phyloP scores from a whole-genome alignment of 2,797 vertebrate genomes.

The Antrozous pallidus region DNA sequence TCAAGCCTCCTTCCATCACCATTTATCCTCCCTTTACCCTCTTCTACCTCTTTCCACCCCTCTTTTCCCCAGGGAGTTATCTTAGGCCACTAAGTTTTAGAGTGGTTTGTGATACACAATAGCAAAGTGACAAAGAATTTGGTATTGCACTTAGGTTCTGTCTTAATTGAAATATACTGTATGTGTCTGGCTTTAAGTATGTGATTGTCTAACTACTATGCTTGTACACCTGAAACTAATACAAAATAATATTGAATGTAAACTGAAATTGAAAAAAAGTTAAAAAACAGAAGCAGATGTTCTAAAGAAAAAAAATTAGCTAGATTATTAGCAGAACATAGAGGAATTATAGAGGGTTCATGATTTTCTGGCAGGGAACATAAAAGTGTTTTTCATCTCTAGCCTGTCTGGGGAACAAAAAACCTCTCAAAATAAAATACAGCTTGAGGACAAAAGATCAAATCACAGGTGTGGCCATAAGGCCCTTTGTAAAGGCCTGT shows the following conservation, averaged over 20 bases:
- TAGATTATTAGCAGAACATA: constrained; percentile 8
- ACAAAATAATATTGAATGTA: not conserved
- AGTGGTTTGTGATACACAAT: not conserved
- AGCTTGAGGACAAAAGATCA: not conserved
- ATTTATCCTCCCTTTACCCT: not conserved
- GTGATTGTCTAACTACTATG: not conserved
- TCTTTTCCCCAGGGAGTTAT: not conserved
- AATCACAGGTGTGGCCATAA: not conserved
- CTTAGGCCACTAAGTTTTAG: not conserved
- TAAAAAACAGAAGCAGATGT: not conserved
- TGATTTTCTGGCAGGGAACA: constrained; percentile 7
- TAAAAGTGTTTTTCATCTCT: not conserved
- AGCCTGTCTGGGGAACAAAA: not conserved
- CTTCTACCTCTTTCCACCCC: not conserved
- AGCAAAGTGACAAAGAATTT: not conserved
- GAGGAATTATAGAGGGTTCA: not conserved
- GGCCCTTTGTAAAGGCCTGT: not conserved
- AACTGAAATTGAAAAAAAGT: not conserved
- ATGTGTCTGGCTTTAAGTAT: not conserved
- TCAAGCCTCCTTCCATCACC: not conserved
- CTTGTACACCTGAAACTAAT: not conserved
- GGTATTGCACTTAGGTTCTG: not conserved
- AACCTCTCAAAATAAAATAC: not conserved
- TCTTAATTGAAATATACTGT: not conserved
- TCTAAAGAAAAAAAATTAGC: not conserved